Conservation (phyloP, 2,888 invertebrate species). For the Tenthredo distinguenda region DNA sequence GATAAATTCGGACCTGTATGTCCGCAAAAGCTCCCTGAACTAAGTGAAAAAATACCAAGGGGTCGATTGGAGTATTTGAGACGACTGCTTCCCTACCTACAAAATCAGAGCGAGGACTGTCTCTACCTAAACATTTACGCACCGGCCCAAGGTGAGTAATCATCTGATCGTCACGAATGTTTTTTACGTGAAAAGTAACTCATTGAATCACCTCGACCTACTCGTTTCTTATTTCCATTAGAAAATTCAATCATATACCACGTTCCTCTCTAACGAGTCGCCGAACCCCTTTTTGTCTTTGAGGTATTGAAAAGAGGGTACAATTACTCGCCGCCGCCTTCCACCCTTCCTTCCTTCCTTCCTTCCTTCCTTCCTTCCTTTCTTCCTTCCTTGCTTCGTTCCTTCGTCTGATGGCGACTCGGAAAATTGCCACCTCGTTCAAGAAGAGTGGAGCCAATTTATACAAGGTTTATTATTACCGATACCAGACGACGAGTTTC, state of each 20-base stretch:
- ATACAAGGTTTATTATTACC: constrained; percentile 17
- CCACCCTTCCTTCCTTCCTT: background rate
- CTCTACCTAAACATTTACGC: constrained; percentile 98
- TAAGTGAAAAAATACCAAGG: constrained; percentile 92
- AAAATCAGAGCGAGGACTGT: constrained; percentile 97
- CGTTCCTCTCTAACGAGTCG: background rate
- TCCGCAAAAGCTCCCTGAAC: constrained; percentile 93
- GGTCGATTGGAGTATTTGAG: constrained; percentile 94
- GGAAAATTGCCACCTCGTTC: constrained; percentile 8
- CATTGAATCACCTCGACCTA: background rate
- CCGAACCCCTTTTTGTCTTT: background rate
- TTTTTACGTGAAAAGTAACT: background rate
- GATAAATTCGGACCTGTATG: constrained; percentile 95
- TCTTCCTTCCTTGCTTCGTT: background rate
- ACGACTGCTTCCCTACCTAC: constrained; percentile 91
- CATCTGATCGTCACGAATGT: background rate
- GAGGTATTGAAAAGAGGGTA: constrained; percentile 11
- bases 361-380: background rate
- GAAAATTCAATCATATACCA: background rate
- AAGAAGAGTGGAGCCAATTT: constrained; percentile 11
- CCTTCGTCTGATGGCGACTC: constrained; percentile 20
- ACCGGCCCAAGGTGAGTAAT: constrained; percentile 92
- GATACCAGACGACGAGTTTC: background rate
- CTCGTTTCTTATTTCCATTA: background rate
- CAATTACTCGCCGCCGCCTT: background rate